Conservation (phyloP, 1,140 invertebrate species). For the Hylaeus anthracinus region DNA sequence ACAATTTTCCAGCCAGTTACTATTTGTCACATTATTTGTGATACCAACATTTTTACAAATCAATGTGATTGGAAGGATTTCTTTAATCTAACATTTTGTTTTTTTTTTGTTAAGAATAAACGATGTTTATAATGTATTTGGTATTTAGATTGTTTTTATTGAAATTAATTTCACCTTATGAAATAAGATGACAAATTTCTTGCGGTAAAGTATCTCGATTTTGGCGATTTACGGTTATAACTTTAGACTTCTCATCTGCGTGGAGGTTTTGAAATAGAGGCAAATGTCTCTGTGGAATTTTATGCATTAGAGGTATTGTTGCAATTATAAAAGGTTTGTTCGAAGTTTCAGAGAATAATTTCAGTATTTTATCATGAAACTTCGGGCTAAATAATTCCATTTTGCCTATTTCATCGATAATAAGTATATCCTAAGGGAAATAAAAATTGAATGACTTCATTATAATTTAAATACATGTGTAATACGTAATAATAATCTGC, state of each 20-base stretch:
- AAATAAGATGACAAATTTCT: slow-evolving; percentile 55
- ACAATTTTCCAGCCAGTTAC: slow-evolving; percentile 66
- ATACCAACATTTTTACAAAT: slow-evolving; percentile 71
- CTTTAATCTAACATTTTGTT: slow-evolving; percentile 70
- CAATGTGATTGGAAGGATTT: slow-evolving; percentile 62
- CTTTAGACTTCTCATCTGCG: slow-evolving; percentile 43
- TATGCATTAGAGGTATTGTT: slow-evolving; percentile 80
- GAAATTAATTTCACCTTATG: slow-evolving; percentile 6
- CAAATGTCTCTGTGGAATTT: slow-evolving; percentile 56
- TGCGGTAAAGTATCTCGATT: slow-evolving; percentile 62
- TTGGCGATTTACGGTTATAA: slow-evolving; percentile 56
- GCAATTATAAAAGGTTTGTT: slow-evolving; percentile 77
- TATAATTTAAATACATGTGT: background rate
- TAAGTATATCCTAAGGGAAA: slow-evolving; percentile 72
- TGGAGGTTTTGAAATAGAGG: slow-evolving; percentile 64
- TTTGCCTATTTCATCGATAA: slow-evolving; percentile 87
- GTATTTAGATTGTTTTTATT: slow-evolving; percentile 37
- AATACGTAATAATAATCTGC: slow-evolving; percentile 1
- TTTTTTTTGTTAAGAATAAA: slow-evolving; percentile 75
- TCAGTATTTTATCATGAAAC: slow-evolving; percentile 77
- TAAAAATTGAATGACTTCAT: background rate
- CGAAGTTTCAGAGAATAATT: slow-evolving; percentile 68
- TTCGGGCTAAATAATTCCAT: slow-evolving; percentile 85
- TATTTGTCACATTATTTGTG: slow-evolving; percentile 70
- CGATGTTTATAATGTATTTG: slow-evolving; percentile 72